phyloP scores from a whole-genome alignment of 2,797 vertebrate species.

The Sarcoramphus papa region DNA sequence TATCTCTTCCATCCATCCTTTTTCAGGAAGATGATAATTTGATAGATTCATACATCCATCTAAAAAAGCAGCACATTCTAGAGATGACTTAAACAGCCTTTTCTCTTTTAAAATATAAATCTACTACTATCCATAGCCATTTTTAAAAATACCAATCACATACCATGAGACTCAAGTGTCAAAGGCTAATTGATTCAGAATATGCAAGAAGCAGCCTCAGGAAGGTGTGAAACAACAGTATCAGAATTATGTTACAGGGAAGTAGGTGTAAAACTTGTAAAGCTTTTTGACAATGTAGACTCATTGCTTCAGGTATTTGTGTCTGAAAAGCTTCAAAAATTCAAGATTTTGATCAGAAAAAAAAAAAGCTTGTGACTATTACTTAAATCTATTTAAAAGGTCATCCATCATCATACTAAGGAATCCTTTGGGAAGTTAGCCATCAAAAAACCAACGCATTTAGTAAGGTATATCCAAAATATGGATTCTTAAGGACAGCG shows the following conservation, averaged over 20 bases:
- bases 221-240: not conserved
- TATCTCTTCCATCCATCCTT: not conserved
- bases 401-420: not conserved
- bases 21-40: not conserved
- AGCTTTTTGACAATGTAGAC: not conserved
- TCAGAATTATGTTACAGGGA: not conserved
- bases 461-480: not conserved
- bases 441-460: not conserved
- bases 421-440: not conserved
- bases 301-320: not conserved
- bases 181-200: not conserved
- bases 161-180: not conserved
- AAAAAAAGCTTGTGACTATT: not conserved
- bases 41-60: not conserved
- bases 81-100: not conserved
- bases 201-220: not conserved
- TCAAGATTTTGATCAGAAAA: not conserved
- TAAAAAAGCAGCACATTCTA: not conserved
- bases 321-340: not conserved
- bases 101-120: not conserved
- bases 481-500: rapidly evolving
- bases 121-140: not conserved
- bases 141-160: not conserved
- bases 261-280: not conserved
- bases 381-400: not conserved